These are phyloP conservation scores for Otocyon megalotis DNA, from an alignment of 2,113 vertebrate species.

Conservation along the genomic window DNA sequence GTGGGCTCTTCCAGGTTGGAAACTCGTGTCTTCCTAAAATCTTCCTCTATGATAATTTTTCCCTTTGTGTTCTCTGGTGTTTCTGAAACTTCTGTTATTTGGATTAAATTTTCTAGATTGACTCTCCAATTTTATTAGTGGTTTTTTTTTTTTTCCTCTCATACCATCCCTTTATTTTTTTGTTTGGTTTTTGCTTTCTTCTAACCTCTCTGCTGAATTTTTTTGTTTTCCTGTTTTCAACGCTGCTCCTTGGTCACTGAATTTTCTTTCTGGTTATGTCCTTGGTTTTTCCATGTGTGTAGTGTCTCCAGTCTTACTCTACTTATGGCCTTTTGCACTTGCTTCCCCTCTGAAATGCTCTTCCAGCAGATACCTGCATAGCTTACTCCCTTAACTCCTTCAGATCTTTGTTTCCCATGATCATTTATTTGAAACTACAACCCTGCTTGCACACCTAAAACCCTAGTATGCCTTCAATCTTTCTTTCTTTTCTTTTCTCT, in stretches of 20 bases:
- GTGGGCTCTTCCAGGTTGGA: neutral
- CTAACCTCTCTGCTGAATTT: neutral
- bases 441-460: neutral
- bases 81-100: neutral
- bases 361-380: neutral
- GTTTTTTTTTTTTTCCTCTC: neutral
- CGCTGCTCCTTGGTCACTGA: neutral
- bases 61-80: neutral
- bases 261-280: neutral
- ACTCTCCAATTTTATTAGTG: neutral
- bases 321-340: neutral
- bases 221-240: neutral
- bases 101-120: neutral
- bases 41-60: neutral
- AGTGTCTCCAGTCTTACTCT: neutral
- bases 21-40: constrained; percentile 8
- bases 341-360: neutral
- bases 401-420: neutral
- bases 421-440: neutral
- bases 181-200: neutral
- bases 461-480: neutral
- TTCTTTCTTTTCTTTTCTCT: neutral
- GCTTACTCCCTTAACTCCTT: neutral
- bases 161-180: neutral
- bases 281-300: neutral